phyloP scores from a whole-genome alignment of 2,797 vertebrate genomes.

The Masticophis lateralis region DNA sequence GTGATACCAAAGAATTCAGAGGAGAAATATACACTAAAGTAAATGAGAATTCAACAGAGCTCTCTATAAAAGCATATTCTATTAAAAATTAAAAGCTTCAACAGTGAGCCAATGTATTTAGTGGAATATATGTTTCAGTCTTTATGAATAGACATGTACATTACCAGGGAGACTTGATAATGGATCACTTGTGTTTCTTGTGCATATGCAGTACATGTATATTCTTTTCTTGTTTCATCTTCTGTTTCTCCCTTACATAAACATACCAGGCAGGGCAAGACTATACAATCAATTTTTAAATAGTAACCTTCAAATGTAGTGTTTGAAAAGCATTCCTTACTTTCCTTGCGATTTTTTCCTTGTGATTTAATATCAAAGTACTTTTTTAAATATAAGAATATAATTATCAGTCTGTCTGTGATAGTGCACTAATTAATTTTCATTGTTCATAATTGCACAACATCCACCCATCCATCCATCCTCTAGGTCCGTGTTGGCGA shows the following conservation, averaged over 20 bases:
- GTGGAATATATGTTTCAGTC: neutral
- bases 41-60: conserved; percentile 10
- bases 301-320: neutral
- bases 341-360: neutral
- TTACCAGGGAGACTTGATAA: neutral
- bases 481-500: too few species aligned
- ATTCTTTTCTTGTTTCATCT: neutral
- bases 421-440: neutral
- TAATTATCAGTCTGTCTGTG: neutral
- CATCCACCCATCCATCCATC: too few species aligned
- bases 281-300: neutral
- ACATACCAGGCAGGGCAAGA: neutral
- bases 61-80: neutral
- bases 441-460: neutral
- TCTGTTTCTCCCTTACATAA: neutral
- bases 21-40: conserved; percentile 29
- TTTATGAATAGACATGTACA: neutral
- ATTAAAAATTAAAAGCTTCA: neutral
- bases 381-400: neutral
- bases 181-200: neutral
- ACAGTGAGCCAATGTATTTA: neutral
- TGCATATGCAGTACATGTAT: neutral
- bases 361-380: neutral
- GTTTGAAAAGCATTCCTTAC: neutral
- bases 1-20: conserved; percentile 19